Base-by-base conservation (phyloP, 1,140 invertebrate genomes). In the Zelostemma sp. region DNA sequence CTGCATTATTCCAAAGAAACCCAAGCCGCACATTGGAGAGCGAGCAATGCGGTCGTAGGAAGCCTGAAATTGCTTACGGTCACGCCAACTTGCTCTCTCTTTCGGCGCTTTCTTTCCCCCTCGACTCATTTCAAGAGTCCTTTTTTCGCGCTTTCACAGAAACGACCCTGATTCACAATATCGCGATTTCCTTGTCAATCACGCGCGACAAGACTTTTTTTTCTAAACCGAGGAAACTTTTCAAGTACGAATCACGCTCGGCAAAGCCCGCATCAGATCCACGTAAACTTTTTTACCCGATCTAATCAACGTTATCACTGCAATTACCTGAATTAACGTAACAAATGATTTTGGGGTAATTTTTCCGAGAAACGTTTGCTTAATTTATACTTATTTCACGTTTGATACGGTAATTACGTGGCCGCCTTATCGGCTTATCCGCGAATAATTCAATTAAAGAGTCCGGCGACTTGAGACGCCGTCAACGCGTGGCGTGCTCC, bases 61-160 rank as follows among this genome's bases (percentile, higher is more conserved):
- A 69, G 71, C 58, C 73, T 69, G 57, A 77, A 81, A 83, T 82
- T 83, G 72, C 75, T 69, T 62, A 68, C 47, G 73, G 77, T 82
- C 81, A 83, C 80, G 81, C 75, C 56, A 81, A 41, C 65, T 38
- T 31, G 3, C 43, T 12, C 46, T 17, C 50, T 33, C 21, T 6
- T 12, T 17, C 53, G 53, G 50, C 5, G 14, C 15, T 47, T 61
- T 62, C 61, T 25, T 19, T 43, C 40, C 9, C 9, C n/a, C 16
- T 35, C 5, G 14, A 31, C 33, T n/a, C 9, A 11, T 11, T 38
- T n/a, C 35, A 15, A 55, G 38, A 55, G 43, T 64, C 68, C 62
- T 64, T 68, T 70, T n/a, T n/a, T 71, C 17, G n/a, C n/a, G 50
- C 58, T 63, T 68, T 66, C 55, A 16, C 41, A n/a, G n/a, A n/a